phyloP scores from a whole-genome alignment of 2,888 invertebrate genomes.

The Timema cristinae region DNA sequence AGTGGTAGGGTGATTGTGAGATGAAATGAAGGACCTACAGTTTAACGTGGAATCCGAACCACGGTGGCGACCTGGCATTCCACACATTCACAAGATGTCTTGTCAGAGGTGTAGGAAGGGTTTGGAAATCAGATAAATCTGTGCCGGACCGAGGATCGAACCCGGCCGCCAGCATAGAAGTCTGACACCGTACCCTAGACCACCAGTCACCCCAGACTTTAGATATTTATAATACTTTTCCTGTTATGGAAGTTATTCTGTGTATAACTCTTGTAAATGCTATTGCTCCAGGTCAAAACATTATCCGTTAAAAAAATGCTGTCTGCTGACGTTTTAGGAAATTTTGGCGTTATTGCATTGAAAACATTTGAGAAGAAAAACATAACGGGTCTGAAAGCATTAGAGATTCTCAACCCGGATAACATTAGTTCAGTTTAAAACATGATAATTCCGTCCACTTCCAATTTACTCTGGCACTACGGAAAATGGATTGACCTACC shows the following conservation, averaged over 20 bases:
- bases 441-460: neutral
- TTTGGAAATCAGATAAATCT: too few relatives aligned
- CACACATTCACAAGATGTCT: too few relatives aligned
- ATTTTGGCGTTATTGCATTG: neutral
- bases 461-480: slow-evolving; percentile 24
- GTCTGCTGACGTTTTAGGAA: neutral
- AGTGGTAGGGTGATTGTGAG: too few relatives aligned
- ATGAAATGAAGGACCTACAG: too few relatives aligned
- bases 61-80: too few relatives aligned
- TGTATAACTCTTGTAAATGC: neutral
- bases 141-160: too few relatives aligned
- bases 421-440: neutral
- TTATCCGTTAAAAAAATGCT: neutral
- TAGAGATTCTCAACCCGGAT: neutral
- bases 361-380: neutral
- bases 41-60: too few relatives aligned
- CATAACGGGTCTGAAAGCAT: neutral
- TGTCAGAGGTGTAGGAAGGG: too few relatives aligned
- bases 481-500: slow-evolving; percentile 27
- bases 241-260: neutral
- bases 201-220: too few relatives aligned
- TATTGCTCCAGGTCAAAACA: neutral
- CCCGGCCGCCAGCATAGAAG: too few relatives aligned
- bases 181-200: too few relatives aligned
- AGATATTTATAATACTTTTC: neutral